Conservation (phyloP, 2,113 vertebrate genomes). For the Solenodon paradoxus region DNA sequence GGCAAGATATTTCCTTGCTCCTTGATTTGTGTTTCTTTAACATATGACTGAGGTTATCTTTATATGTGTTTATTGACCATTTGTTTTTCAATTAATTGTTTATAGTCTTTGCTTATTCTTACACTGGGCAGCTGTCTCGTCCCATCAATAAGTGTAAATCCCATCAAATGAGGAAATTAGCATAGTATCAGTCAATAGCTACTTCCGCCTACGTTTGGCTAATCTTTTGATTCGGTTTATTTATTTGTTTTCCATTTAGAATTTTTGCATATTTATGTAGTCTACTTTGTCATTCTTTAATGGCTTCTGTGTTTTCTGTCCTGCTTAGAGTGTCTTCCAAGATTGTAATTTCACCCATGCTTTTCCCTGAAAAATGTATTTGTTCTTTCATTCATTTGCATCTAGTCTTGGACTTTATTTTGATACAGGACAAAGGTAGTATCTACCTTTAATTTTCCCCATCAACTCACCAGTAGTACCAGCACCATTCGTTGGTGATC, state of each 20-base stretch:
- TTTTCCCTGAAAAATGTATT: neutral
- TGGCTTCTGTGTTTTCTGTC: neutral
- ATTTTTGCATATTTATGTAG: neutral
- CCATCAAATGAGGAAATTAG: neutral
- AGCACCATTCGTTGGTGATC: neutral
- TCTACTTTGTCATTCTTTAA: neutral
- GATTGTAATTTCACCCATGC: neutral
- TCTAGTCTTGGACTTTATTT: neutral
- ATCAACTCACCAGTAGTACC: neutral
- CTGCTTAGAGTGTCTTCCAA: neutral
- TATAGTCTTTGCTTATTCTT: neutral
- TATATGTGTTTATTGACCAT: neutral
- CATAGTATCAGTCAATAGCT: neutral
- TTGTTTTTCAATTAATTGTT: neutral
- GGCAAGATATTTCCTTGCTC: neutral
- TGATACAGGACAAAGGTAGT: neutral
- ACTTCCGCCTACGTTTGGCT: neutral
- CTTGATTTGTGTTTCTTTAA: neutral
- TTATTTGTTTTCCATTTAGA: neutral
- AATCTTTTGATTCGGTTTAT: neutral
- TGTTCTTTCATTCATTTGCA: neutral
- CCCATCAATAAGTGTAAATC: neutral
- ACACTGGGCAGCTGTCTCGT: neutral
- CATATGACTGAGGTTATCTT: neutral
- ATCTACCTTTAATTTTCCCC: neutral